Base-by-base conservation (phyloP, 2,888 invertebrate species). In the Rotaria magnacalcarata region DNA sequence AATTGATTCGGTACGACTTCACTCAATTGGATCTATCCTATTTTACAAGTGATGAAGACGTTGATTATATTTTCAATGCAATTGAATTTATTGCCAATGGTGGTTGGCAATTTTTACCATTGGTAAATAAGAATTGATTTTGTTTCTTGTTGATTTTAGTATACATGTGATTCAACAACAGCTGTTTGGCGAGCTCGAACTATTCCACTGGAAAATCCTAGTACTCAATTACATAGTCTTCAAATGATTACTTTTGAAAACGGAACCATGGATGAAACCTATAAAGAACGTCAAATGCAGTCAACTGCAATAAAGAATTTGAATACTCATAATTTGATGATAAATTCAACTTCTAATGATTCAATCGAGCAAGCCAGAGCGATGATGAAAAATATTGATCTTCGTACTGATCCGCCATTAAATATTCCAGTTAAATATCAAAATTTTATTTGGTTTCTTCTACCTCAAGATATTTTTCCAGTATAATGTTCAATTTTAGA, bases 1-100 rank as follows among this genome's bases (percentile, higher is more conserved):
- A 3, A 11, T 50, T 86, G 56, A 27, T 86, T 8, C 85, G 80
- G 52, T 85, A 75, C 14, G 86, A 85, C n/a, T 86, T 86, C 80
- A 80, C 56, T 80, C 86, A 85, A 43, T 85, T 86, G 47, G 85
- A 85, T 58, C 85, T 86, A 43, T 75, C 86, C 14, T 85, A 75
- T 34, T 86, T 84, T 84, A 54, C 52, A 19, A 75, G 56, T 50
- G 87, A 87, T 47, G 47, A 84, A 56, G 74, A 85, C 84, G 84
- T 87, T 43, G 84, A 85, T 87, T 87, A 85, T 84, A 87, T 87
- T 34, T 27, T 87, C 0, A 75, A 87, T 34, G 85, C 87, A 34
- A 27, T 87, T 60, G 80, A 84, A 52, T 80, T 85, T 84, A 60
- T 85, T 47, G 85, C 85, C 24, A 85, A 84, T 27, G 50, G 84